A percentile compares a stretch with the other conserved stretches of the same genome.
These are phyloP conservation scores for Nycticryphes semicollaris DNA, from an alignment of 2,113 vertebrate species.

Conservation along the genomic window DNA sequence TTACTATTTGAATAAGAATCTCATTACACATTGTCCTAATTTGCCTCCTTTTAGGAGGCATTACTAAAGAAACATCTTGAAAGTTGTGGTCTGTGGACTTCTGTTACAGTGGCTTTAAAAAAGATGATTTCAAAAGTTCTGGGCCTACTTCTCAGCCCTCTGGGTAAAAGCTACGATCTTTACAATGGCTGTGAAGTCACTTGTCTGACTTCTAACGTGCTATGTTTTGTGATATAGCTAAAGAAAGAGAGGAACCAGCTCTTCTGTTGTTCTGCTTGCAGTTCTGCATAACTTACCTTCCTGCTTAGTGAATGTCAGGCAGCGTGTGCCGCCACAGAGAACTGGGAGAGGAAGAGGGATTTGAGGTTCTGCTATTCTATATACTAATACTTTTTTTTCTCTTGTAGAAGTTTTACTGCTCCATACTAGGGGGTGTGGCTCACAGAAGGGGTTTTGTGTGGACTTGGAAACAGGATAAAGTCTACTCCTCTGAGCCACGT, in stretches of 20 bases:
- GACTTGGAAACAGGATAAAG: background rate
- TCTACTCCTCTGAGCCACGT: background rate
- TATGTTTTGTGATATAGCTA: background rate
- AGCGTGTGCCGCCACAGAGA: background rate
- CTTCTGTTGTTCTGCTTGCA: background rate
- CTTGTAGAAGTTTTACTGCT: background rate
- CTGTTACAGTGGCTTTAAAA: background rate
- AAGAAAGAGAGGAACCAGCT: slow-evolving; percentile 3
- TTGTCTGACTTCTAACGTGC: background rate
- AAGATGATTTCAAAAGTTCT: background rate
- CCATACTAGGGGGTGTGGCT: background rate
- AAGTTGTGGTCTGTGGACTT: background rate
- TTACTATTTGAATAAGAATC: background rate
- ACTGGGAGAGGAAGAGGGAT: background rate
- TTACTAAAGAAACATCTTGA: background rate
- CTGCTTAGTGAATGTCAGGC: background rate
- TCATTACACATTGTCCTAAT: background rate
- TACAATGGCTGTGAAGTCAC: background rate
- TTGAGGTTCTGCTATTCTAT: background rate
- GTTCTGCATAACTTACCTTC: background rate
- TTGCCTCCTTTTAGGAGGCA: background rate
- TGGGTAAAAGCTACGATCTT: background rate
- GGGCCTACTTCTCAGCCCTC: background rate
- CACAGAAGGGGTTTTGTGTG: background rate
- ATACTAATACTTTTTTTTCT: background rate